A percentile compares a stretch with the other conserved stretches of the same genome.
phyloP scores from a whole-genome alignment of 2,888 invertebrate genomes.

The Gastrophysa polygoni region DNA sequence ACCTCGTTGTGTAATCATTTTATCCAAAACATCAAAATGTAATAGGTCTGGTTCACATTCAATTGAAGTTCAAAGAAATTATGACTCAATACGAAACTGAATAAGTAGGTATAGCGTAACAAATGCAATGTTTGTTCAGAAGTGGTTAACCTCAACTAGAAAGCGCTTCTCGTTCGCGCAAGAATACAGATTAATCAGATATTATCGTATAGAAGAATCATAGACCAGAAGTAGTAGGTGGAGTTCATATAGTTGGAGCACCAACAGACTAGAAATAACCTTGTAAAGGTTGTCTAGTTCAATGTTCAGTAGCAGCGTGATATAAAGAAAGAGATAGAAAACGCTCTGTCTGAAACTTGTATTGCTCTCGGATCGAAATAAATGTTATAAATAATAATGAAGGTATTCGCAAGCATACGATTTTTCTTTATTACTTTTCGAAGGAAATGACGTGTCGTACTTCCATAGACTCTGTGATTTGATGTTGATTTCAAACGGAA shows the following conservation, averaged over 20 bases:
- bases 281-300: constrained; percentile 1
- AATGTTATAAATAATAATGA: no score
- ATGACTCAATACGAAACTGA: background rate
- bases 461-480: no score
- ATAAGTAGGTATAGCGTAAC: background rate
- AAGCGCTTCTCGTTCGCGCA: background rate
- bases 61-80: background rate
- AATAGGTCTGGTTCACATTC: no score
- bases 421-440: no score
- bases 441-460: no score
- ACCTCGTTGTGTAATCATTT: no score
- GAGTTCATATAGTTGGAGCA: background rate
- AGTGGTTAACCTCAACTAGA: background rate
- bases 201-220: background rate
- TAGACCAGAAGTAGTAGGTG: background rate
- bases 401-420: no score
- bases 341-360: no score
- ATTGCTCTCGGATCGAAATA: no score
- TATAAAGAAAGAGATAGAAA: background rate
- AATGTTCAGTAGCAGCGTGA: background rate
- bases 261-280: constrained; percentile 1
- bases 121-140: background rate
- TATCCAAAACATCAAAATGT: no score
- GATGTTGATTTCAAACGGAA: no score
- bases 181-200: background rate